Evolutionary conservation across 2,113 vertebrate genomes (phyloP).

Genomic region (Strix aluco): DNA sequence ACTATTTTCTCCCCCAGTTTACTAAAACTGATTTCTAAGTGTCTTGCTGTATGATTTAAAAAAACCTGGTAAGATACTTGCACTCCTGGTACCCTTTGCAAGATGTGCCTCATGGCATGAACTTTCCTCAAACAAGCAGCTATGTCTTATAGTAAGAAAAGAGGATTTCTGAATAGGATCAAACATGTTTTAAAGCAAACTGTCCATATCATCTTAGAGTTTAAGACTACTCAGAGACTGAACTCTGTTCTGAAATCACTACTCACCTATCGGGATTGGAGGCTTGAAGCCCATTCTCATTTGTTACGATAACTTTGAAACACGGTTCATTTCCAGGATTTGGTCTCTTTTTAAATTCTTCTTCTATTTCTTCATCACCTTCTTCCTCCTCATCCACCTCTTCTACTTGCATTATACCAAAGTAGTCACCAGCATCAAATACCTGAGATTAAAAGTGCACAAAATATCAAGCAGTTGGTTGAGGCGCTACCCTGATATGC

Average conservation of each 20-base stretch:
- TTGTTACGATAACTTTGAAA: slow-evolving; percentile 89
- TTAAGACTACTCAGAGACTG: neutral
- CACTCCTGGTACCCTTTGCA: neutral
- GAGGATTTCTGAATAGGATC: neutral
- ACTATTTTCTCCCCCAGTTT: neutral
- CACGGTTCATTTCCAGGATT: slow-evolving; percentile 68
- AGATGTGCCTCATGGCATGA: neutral
- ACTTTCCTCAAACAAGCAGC: neutral
- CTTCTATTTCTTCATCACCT: slow-evolving; percentile 54
- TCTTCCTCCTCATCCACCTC: slow-evolving; percentile 71
- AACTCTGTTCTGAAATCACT: neutral
- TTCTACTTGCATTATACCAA: slow-evolving; percentile 91
- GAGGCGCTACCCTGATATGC: neutral
- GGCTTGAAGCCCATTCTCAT: slow-evolving; percentile 82
- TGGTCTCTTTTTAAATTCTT: slow-evolving; percentile 39
- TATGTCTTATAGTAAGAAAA: neutral
- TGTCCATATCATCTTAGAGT: neutral
- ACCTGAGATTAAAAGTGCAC: slow-evolving; percentile 71
- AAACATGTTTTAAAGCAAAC: neutral
- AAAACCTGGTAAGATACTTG: neutral
- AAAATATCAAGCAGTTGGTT: neutral
- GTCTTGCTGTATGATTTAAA: neutral
- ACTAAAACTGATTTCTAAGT: neutral
- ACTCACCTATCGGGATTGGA: slow-evolving; percentile 83
- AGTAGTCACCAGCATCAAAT: slow-evolving; percentile 93